Conservation (phyloP, 2,113 vertebrate species). For the Macrotus californicus region DNA sequence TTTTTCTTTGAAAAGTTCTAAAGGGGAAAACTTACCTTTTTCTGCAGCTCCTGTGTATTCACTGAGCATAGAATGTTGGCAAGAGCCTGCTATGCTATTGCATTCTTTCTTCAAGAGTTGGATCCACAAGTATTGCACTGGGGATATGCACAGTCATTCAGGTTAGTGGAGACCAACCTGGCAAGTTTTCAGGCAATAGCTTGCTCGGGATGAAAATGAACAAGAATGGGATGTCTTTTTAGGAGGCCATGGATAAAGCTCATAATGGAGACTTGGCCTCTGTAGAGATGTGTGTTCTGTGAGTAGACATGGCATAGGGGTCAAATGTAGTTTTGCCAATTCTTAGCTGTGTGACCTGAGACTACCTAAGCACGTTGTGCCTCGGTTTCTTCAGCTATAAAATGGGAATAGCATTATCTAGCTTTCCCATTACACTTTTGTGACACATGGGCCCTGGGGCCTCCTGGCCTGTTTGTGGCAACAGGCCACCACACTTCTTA, state of each 20-base stretch:
- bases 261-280: not conserved
- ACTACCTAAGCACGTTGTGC: not conserved
- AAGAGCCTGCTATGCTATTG: not conserved
- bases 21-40: not conserved
- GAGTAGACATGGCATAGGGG: not conserved
- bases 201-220: slow-evolving; percentile 12
- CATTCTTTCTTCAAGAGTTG: not conserved
- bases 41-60: not conserved
- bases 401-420: not conserved
- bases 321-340: not conserved
- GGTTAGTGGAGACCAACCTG: not conserved
- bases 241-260: slow-evolving; percentile 60
- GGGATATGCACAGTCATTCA: not conserved
- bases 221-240: slow-evolving; percentile 38
- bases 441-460: not conserved
- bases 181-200: not conserved
- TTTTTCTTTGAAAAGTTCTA: slow-evolving; percentile 39
- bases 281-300: not conserved
- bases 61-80: not conserved
- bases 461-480: not conserved
- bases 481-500: not conserved
- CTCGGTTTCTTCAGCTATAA: not conserved
- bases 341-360: not conserved
- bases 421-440: not conserved
- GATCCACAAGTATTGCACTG: not conserved